phyloP scores from a whole-genome alignment of 37 sponge, comb jelly and placozoan species.

The Aphrocallistes beatrix region DNA sequence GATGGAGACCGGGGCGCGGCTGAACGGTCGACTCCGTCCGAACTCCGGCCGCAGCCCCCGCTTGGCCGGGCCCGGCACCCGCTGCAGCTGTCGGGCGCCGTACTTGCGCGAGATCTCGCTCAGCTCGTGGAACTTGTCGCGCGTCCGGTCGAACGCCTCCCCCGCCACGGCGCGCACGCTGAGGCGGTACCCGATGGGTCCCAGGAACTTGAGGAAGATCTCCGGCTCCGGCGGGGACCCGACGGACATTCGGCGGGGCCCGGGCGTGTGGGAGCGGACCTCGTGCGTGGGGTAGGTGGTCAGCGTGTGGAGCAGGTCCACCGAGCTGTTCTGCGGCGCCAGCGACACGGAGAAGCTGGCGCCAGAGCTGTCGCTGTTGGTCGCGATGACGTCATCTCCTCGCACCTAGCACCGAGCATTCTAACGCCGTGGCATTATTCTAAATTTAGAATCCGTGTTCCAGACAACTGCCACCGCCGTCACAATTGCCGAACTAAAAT shows the following conservation, averaged over 20 bases:
- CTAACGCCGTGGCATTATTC: too few relatives aligned
- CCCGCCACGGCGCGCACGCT: background rate
- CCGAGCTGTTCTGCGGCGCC: background rate
- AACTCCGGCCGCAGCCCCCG: too few relatives aligned
- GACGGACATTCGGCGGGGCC: background rate
- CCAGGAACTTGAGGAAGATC: background rate
- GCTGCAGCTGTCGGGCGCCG: background rate
- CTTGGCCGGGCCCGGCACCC: too few relatives aligned
- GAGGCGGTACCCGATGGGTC: background rate
- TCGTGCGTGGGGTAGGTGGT: constrained; percentile 11
- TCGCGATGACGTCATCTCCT: background rate
- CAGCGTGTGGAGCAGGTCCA: background rate
- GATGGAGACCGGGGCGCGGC: too few relatives aligned
- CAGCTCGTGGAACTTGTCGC: background rate
- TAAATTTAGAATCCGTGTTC: too few relatives aligned
- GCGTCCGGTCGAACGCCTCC: background rate
- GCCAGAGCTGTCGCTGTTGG: background rate
- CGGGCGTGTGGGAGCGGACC: background rate
- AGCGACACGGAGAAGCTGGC: background rate
- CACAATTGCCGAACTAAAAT: too few relatives aligned
- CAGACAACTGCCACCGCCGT: too few relatives aligned
- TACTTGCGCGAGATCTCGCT: background rate
- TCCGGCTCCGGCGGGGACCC: background rate
- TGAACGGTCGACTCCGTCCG: background rate
- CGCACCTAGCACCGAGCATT: too few relatives aligned